These are phyloP conservation scores for Phoxinus phoxinus DNA, from an alignment of 2,113 vertebrate genomes.

Conservation along the genomic window DNA sequence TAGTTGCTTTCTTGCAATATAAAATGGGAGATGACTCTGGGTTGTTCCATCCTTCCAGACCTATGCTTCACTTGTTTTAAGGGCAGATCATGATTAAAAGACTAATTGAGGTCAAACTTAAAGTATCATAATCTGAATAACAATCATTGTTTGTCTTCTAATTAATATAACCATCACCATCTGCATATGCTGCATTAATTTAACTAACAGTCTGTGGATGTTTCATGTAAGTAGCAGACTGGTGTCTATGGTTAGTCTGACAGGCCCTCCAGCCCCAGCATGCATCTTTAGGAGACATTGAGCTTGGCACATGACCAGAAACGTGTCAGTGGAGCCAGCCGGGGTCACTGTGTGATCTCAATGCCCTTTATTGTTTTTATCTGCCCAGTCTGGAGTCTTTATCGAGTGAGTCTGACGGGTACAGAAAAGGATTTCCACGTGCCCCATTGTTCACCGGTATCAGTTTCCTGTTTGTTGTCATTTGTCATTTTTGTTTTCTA, in stretches of 20 bases:
- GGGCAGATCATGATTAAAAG: constrained; percentile 66
- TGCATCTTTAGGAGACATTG: constrained; percentile 16
- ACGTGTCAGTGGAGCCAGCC: constrained; percentile 25
- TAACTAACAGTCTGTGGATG: neutral
- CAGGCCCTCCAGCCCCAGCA: neutral
- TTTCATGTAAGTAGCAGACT: neutral
- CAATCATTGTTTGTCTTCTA: constrained; percentile 61
- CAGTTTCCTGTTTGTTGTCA: neutral
- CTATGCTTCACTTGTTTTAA: constrained; percentile 60
- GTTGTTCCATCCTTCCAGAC: neutral
- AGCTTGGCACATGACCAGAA: constrained; percentile 58
- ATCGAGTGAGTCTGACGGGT: constrained; percentile 38
- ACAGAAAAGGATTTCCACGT: neutral
- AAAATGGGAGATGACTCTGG: neutral
- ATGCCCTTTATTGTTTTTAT: constrained; percentile 62
- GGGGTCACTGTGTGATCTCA: constrained; percentile 61
- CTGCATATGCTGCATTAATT: constrained; percentile 29
- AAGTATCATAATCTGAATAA: constrained; percentile 58
- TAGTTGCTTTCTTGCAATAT: neutral
- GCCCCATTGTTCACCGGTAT: constrained; percentile 7
- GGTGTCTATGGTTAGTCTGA: constrained; percentile 4
- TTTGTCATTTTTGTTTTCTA: neutral
- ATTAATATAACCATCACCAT: constrained; percentile 60
- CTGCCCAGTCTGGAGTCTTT: constrained; percentile 56
- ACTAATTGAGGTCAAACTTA: constrained; percentile 68